These are phyloP conservation scores for Oxyura jamaicensis DNA, from an alignment of 2,113 vertebrate genomes.

Conservation along the genomic window DNA sequence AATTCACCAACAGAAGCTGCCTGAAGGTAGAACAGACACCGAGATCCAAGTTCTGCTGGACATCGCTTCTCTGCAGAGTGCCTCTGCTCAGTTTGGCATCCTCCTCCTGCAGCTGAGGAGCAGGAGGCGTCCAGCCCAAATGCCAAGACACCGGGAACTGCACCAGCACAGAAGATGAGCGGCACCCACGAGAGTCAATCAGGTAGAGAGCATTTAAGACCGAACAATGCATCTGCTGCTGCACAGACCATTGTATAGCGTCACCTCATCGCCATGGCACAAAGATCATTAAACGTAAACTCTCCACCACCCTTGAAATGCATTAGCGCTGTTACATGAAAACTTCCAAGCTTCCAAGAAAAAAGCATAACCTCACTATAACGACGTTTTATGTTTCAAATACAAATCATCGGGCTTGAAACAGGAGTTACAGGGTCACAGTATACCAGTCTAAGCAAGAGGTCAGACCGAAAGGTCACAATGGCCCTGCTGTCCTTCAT, in stretches of 20 bases:
- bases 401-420: background rate
- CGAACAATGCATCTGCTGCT: background rate
- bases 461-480: background rate
- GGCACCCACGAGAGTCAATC: background rate
- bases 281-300: background rate
- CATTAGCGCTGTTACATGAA: background rate
- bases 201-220: background rate
- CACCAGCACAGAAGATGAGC: background rate
- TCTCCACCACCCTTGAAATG: background rate
- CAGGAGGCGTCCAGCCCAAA: background rate
- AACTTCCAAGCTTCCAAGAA: background rate
- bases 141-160: background rate
- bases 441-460: background rate
- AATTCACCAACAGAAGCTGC: background rate
- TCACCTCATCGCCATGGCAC: background rate
- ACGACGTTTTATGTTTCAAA: background rate
- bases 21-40: background rate
- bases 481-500: fast-evolving
- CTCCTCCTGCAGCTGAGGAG: fast-evolving
- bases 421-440: background rate
- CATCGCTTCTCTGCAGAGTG: background rate
- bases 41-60: background rate
- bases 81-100: background rate
- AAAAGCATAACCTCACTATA: fast-evolving
- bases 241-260: background rate